Evolutionary conservation across 2,797 vertebrate species (phyloP).

Genomic region (Buphagus erythrorhynchus): DNA sequence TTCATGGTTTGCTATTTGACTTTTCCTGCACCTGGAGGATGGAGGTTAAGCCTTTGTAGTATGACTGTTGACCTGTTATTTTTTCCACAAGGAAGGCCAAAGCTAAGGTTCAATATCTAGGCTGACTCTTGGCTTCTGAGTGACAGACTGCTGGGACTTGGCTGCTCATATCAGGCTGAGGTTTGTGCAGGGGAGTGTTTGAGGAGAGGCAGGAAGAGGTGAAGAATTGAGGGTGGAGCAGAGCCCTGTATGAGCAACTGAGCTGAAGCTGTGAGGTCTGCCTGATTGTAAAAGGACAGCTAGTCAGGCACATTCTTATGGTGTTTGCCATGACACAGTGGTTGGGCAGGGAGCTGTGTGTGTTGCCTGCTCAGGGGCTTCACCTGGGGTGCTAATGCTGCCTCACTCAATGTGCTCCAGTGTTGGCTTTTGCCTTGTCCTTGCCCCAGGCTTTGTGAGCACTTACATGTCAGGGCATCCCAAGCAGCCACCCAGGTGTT

Average conservation of each 20-base stretch:
- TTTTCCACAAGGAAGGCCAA: background rate
- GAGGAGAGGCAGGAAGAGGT: background rate
- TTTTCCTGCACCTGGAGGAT: background rate
- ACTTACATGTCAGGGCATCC: background rate
- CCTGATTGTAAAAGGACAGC: background rate
- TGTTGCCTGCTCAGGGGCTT: background rate
- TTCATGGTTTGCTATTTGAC: background rate
- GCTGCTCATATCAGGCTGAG: background rate
- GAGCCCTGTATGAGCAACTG: background rate
- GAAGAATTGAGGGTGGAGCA: background rate
- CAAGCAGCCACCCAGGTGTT: background rate
- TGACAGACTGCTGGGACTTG: background rate
- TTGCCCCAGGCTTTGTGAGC: background rate
- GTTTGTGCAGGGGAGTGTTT: background rate
- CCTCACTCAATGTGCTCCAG: background rate
- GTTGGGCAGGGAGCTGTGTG: rapidly evolving
- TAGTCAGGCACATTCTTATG: background rate
- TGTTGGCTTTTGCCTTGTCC: background rate
- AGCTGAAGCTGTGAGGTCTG: background rate
- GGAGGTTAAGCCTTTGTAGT: background rate
- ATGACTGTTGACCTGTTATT: background rate
- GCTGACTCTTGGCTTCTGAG: background rate
- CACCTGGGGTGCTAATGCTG: background rate
- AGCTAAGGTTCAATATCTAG: background rate
- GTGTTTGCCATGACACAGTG: background rate